Conservation (phyloP, 2,113 vertebrate species). For the Anser cygnoides region DNA sequence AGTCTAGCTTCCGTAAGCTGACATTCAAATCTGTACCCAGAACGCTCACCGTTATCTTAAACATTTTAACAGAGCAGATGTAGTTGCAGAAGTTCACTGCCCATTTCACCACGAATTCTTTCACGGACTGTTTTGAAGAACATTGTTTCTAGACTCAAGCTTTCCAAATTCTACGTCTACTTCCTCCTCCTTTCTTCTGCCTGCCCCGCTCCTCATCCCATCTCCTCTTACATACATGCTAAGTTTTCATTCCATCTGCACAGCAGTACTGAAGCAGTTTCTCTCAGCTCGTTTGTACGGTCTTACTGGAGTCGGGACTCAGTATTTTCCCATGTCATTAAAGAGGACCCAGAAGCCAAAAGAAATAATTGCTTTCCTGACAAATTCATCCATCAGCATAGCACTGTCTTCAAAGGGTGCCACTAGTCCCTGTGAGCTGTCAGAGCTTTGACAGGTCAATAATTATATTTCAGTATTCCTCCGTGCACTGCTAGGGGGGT, state of each 20-base stretch:
- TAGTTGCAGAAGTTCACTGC: background rate
- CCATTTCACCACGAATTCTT: background rate
- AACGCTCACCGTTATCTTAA: rapidly evolving
- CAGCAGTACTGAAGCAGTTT: background rate
- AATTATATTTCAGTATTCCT: background rate
- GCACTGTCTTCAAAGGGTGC: background rate
- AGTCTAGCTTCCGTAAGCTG: background rate
- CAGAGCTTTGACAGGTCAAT: background rate
- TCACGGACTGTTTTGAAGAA: background rate
- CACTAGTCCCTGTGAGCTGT: background rate
- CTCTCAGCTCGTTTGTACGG: background rate
- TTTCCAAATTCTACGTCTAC: background rate
- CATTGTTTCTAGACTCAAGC: background rate
- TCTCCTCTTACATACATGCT: background rate
- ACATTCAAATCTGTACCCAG: background rate
- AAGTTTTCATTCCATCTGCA: background rate
- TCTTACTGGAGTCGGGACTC: background rate
- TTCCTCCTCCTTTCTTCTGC: background rate
- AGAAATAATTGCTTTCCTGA: slow-evolving; percentile 28
- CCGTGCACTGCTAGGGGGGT: background rate
- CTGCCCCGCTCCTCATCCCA: background rate
- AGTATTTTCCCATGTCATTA: background rate
- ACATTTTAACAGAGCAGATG: background rate
- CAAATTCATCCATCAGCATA: background rate
- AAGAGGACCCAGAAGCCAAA: slow-evolving; percentile 16